Conservation (phyloP, 2,888 invertebrate genomes). For the Lithophane ornitopus region DNA sequence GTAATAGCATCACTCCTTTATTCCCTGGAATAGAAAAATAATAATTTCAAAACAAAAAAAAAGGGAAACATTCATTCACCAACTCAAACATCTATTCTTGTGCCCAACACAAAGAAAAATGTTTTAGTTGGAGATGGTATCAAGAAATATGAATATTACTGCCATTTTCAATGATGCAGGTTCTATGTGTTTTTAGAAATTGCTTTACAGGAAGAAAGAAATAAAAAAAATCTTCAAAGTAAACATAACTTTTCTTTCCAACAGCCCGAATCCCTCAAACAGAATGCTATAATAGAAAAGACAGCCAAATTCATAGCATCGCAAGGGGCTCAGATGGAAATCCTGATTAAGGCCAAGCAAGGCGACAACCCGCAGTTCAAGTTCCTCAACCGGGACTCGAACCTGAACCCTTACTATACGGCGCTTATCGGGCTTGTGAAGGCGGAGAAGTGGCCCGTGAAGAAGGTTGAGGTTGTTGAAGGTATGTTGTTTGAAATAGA, state of each 20-base stretch:
- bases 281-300: slow-evolving; percentile 98
- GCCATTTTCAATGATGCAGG: neutral
- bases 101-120: neutral
- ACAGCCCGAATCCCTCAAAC: slow-evolving; percentile 96
- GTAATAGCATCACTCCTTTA: neutral
- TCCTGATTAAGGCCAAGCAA: slow-evolving; percentile 99
- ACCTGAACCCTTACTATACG: slow-evolving; percentile 97
- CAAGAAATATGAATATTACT: neutral
- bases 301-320: slow-evolving; percentile 96
- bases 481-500: slow-evolving; percentile 62
- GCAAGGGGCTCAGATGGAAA: slow-evolving; percentile 99
- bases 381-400: slow-evolving; percentile 96
- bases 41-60: neutral
- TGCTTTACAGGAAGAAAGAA: neutral
- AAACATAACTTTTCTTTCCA: slow-evolving; percentile 29
- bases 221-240: neutral
- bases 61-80: neutral
- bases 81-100: neutral
- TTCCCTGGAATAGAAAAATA: neutral
- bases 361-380: slow-evolving; percentile 97
- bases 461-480: slow-evolving; percentile 78
- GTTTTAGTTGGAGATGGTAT: neutral
- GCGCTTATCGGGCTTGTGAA: slow-evolving; percentile 90
- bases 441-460: slow-evolving; percentile 85
- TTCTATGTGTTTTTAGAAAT: neutral